A percentile compares a stretch with the other conserved stretches of the same genome.
Evolutionary conservation across 2,797 vertebrate genomes (phyloP).

Genomic region (Gymnothorax reevesii): DNA sequence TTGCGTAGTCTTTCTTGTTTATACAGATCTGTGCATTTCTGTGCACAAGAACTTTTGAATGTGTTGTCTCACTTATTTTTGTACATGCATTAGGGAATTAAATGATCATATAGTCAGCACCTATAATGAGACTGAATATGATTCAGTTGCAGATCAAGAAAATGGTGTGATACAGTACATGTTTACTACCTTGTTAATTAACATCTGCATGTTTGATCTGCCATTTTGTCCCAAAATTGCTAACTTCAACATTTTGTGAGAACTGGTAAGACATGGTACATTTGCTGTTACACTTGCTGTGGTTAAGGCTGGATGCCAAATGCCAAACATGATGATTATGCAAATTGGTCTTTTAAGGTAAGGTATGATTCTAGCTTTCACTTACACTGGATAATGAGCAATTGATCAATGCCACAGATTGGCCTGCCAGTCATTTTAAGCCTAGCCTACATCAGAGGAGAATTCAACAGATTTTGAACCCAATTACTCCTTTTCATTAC

Average conservation of each 20-base stretch:
- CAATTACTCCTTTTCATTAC: too few species aligned
- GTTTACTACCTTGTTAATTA: background rate
- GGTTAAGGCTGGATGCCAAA: background rate
- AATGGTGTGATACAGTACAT: background rate
- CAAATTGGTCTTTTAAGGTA: too few species aligned
- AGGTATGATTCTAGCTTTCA: too few species aligned
- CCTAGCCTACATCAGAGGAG: too few species aligned
- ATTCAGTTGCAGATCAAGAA: background rate
- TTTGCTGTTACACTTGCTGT: background rate
- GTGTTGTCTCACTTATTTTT: background rate
- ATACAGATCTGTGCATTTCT: background rate
- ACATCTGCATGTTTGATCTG: too few species aligned
- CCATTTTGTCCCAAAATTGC: background rate
- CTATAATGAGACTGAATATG: background rate
- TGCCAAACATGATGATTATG: background rate
- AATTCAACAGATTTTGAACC: too few species aligned
- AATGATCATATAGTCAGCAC: background rate
- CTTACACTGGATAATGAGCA: too few species aligned
- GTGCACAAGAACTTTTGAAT: background rate
- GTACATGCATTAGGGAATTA: background rate
- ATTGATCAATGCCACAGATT: too few species aligned
- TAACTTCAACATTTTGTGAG: background rate
- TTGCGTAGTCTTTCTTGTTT: background rate
- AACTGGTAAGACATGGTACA: background rate
- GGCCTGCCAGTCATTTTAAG: too few species aligned